Percentiles rank a stretch among this genome's conserved stretches.
phyloP scores from a whole-genome alignment of 2,113 vertebrate species.

The Murina feae region DNA sequence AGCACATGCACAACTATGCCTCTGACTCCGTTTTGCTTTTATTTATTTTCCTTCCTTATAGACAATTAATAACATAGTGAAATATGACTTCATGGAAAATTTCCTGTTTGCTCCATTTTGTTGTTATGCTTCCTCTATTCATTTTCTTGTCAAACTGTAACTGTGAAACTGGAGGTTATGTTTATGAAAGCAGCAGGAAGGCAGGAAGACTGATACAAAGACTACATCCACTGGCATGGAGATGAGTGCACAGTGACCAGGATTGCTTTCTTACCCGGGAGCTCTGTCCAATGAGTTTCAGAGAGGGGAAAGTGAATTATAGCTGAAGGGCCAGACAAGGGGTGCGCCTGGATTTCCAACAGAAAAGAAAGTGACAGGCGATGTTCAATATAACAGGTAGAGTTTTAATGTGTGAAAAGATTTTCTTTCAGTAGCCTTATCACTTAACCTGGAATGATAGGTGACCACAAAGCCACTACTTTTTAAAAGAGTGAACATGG shows the following conservation, averaged over 20 bases:
- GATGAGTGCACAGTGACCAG: background rate
- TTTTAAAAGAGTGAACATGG: background rate
- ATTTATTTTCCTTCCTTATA: constrained; percentile 17
- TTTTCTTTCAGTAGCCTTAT: background rate
- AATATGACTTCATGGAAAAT: background rate
- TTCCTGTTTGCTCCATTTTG: background rate
- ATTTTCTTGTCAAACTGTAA: background rate
- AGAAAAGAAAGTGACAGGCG: constrained; percentile 42
- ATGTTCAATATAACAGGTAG: background rate
- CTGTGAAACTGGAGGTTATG: constrained; percentile 12
- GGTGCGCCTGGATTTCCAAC: constrained; percentile 35
- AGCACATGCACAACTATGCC: background rate
- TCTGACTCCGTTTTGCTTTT: background rate
- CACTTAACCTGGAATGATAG: background rate
- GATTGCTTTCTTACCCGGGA: constrained; percentile 38
- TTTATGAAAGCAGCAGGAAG: constrained; percentile 1
- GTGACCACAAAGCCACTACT: background rate
- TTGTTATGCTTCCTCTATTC: background rate
- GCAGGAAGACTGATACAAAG: background rate
- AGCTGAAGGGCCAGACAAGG: constrained; percentile 21
- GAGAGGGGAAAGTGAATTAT: background rate
- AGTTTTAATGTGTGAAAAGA: constrained; percentile 19
- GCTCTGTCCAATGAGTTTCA: background rate
- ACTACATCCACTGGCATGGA: background rate
- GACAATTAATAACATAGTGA: background rate